phyloP scores from a whole-genome alignment of 2,113 vertebrate genomes.

The Malurus elegans region DNA sequence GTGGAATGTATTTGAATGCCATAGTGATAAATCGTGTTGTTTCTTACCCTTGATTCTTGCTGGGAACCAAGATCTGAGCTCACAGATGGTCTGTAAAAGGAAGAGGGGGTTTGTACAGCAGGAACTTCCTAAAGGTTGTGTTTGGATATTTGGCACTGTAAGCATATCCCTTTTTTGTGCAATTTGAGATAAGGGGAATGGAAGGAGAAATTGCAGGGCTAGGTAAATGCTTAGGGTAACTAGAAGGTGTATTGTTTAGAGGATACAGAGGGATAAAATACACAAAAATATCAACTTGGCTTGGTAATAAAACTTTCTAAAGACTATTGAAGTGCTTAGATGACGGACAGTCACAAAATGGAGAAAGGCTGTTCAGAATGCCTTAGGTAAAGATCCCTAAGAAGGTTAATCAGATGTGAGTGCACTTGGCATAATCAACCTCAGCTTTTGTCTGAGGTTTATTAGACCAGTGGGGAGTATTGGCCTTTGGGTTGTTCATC shows the following conservation, averaged over 20 bases:
- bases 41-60: neutral
- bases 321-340: neutral
- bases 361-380: neutral
- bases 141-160: neutral
- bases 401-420: neutral
- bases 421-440: neutral
- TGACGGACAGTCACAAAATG: neutral
- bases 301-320: neutral
- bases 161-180: neutral
- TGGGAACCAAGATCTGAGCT: neutral
- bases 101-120: neutral
- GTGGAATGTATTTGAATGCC: neutral
- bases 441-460: neutral
- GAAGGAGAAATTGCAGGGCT: neutral
- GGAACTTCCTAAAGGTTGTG: neutral
- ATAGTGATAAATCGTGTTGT: neutral
- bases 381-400: neutral
- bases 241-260: neutral
- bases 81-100: neutral
- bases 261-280: neutral
- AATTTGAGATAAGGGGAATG: neutral
- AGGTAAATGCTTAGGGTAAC: neutral
- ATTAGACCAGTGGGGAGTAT: neutral
- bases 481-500: neutral
- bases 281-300: neutral